Base-by-base conservation (phyloP, 2,113 vertebrate genomes). In the Petrocephalus zakoni region DNA sequence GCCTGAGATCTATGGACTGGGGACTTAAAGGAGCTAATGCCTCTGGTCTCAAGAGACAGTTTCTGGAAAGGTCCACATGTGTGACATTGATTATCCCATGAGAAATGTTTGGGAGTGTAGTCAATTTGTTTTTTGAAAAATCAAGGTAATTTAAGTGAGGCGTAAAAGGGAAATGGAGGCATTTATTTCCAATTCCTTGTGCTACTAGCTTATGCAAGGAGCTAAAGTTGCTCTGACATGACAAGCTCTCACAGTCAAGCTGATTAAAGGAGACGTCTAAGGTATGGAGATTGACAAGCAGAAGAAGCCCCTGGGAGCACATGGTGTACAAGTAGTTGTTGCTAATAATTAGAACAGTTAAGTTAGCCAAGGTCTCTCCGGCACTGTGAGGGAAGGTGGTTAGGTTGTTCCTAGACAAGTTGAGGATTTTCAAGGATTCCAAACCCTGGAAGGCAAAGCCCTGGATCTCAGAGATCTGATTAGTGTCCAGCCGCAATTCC, bases 331-430 rank as follows among this genome's bases (percentile, higher is more conserved):
- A 17, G 17, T 13, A 49, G 75, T 90, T 90, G 15, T 15, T 8
- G 17, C 42, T 34, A 0, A 90, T 78, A 55, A 88, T 68, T 8
- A 89, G 51, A 17, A 10, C 6, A 29, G 86, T 85, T 11, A 90
- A 21, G 78, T 72, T 11, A 90, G 85, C 10, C 19, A 91, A 68
- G 37, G n/a, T 55, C 25, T 58, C 21, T 7, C 56, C 83, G 4
- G 55, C 25, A 1, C 64, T 61, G 1, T 2, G 52, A 4, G 10
- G 49, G 11, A 91, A 87, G 8, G 19, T 52, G 1, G 4, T 53
- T 17, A 91, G 7, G 2, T 11, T 22, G 83, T 91, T 91, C 15
- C 9, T 13, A n/a, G 90, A 90, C 11, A 91, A 52, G 83, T 91
- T 90, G 2, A 91, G 90, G 0, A 10, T 3, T 17, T 6, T 29